These are phyloP conservation scores for Enteromius thamalakanensis DNA, from an alignment of 2,797 vertebrate genomes.

Conservation along the genomic window DNA sequence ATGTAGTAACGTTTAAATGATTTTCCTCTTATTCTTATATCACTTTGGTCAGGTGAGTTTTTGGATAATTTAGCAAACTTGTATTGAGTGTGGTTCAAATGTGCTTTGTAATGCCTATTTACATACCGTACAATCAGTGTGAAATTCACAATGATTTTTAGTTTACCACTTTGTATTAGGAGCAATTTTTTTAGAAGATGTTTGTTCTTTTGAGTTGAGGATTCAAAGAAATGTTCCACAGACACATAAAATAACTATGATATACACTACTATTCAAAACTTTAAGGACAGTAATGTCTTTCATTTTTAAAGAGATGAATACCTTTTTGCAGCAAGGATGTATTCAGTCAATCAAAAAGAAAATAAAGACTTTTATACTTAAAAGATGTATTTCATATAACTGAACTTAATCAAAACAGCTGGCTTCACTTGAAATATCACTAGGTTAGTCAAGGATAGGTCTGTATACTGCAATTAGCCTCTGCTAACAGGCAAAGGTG, in stretches of 20 bases:
- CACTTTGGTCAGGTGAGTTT: background rate
- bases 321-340: background rate
- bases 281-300: background rate
- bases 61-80: background rate
- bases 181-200: background rate
- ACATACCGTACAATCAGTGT: background rate
- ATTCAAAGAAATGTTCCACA: background rate
- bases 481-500: background rate
- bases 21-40: background rate
- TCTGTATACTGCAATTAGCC: background rate
- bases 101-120: background rate
- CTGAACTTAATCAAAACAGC: background rate
- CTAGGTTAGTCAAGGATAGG: background rate
- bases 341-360: background rate
- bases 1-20: background rate
- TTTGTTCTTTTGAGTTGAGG: background rate
- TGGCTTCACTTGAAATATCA: background rate
- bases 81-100: background rate
- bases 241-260: background rate
- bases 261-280: background rate
- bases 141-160: background rate
- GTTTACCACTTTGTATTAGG: background rate
- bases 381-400: background rate
- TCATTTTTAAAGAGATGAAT: background rate
- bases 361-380: background rate